phyloP scores from a whole-genome alignment of 2,113 vertebrate species.

The Scopus umbretta region DNA sequence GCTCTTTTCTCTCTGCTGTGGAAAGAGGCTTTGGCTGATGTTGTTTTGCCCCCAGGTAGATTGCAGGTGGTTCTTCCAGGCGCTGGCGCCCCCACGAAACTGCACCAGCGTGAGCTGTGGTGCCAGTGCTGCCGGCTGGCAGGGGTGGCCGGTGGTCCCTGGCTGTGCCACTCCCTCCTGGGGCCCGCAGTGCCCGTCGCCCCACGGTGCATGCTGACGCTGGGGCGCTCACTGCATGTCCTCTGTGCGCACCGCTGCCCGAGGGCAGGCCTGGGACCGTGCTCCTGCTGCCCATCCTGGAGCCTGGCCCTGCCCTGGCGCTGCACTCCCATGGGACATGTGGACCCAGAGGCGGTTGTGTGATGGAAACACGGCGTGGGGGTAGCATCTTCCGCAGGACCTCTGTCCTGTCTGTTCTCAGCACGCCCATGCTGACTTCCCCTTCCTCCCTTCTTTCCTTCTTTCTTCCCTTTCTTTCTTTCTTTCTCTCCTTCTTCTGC shows the following conservation, averaged over 20 bases:
- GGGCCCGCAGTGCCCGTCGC: background rate
- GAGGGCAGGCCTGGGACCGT: background rate
- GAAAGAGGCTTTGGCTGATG: constrained; percentile 58
- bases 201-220: constrained; percentile 43
- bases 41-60: constrained; percentile 10
- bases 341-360: background rate
- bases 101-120: fast-evolving
- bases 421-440: constrained; percentile 20
- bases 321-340: background rate
- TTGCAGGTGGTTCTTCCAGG: background rate
- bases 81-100: background rate
- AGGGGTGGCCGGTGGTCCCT: background rate
- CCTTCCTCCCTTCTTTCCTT: background rate
- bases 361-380: background rate
- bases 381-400: background rate
- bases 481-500: constrained; percentile 73
- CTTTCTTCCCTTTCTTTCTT: constrained; percentile 5
- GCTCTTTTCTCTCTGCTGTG: constrained; percentile 51
- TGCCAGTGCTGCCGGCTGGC: background rate
- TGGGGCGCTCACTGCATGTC: constrained; percentile 37
- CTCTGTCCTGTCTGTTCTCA: constrained; percentile 16
- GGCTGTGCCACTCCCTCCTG: background rate
- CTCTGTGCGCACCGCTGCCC: background rate
- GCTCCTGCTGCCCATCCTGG: background rate
- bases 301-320: background rate